Conservation (phyloP, 2,113 vertebrate species). For the Alligator sinensis region DNA sequence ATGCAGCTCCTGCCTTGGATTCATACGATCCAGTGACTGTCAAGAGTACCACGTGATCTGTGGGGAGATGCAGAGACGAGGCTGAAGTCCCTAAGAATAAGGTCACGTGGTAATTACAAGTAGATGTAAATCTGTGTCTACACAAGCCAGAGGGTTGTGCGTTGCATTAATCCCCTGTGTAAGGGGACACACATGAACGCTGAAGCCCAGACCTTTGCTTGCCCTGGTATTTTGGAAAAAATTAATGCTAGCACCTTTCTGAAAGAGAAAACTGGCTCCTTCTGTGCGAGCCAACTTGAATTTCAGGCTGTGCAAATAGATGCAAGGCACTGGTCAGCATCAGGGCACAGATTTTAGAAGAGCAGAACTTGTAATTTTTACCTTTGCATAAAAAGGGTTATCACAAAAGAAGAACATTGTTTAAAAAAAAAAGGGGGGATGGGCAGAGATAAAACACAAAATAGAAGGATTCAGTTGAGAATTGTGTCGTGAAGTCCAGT, state of each 20-base stretch:
- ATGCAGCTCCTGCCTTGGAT: background rate
- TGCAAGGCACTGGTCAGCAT: accelerated
- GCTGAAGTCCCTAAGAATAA: background rate
- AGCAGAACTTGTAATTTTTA: background rate
- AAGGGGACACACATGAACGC: background rate
- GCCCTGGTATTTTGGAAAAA: constrained; percentile 23
- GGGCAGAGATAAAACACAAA: background rate
- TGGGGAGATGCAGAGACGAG: background rate
- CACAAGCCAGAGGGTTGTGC: background rate
- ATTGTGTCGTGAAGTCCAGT: accelerated
- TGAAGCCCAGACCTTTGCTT: background rate
- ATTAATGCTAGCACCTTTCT: background rate
- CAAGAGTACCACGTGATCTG: background rate
- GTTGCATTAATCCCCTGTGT: background rate
- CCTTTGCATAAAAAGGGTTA: background rate
- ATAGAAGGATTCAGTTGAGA: constrained; percentile 3
- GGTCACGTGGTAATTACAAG: background rate
- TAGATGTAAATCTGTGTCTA: background rate
- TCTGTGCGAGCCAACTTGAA: background rate
- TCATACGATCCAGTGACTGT: background rate
- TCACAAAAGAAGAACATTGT: background rate
- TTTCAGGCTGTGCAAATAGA: background rate
- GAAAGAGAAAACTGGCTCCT: background rate
- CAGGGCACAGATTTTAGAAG: background rate
- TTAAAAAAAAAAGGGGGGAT: background rate